Evolutionary conservation across 1,140 invertebrate species (phyloP), one percentile per base, ranked within the genome.

Genomic region (Ephestia elutella): DNA sequence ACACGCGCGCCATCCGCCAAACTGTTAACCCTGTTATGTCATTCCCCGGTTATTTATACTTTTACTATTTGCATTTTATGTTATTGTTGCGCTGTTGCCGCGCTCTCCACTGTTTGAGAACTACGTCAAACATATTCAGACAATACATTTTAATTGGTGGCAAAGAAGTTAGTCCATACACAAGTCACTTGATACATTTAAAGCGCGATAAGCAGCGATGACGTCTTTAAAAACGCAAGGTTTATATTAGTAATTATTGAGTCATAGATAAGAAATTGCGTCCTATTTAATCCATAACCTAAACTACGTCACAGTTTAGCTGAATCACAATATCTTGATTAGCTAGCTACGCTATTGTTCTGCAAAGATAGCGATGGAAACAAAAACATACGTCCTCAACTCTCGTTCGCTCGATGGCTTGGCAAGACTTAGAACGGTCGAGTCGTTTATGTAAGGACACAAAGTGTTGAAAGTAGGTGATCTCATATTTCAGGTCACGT

Each of bases 1-100:
- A 57, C 56, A 25, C 21, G 19, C 21, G 21, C 50, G 50, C 21
- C 19, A 25, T 18, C 21, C n/a, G 50, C 11, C 50, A 53, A 5
- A 20, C 19, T 21, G 50, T 53, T 21, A 53, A 53, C 50, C 50
- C 21, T 53, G 21, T 53, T 53, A 53, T 53, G 19, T 53, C 38
- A 44, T 44, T 44, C 38, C 38, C 13, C 38, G 38, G 13, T 44
- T 44, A 44, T 44, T 15, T 44, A 44, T 44, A 44, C 13, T 44
- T 44, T 17, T 15, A 44, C 38, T 15, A 17, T 44, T 44, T 44
- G 38, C 38, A 44, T 44, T 17, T 44, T 3, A 44, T 15, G 38
- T 5, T 44, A 32, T 10, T 32, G 30, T 8, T 1, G 30, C 30
- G 30, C 30, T 44, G n/a, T 44, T 44, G 38, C 38, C 38, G n/a